Evolutionary conservation across 2,797 vertebrate genomes (phyloP).

Genomic region (Sebastes nivosus): DNA sequence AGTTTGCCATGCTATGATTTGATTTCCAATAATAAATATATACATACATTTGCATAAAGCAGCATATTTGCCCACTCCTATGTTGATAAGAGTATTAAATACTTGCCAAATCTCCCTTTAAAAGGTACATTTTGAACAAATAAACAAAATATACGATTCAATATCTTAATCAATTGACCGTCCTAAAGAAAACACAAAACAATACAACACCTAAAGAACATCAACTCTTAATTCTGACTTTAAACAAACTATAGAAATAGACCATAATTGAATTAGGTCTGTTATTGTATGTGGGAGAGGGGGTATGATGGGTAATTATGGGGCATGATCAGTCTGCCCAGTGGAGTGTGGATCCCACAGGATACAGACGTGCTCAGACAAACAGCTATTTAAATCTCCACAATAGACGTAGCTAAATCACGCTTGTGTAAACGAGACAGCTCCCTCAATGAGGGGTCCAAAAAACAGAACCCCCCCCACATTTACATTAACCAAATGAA

Average conservation of each 20-base stretch:
- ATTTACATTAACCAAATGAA: slow-evolving; percentile 6
- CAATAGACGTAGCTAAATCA: slow-evolving; percentile 49
- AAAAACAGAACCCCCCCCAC: slow-evolving; percentile 1
- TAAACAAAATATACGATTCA: fast-evolving
- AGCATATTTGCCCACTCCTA: too few species aligned
- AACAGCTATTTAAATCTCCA: slow-evolving; percentile 59
- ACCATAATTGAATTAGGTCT: slow-evolving; percentile 51
- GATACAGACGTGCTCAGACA: slow-evolving; percentile 60
- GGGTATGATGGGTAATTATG: slow-evolving; percentile 49
- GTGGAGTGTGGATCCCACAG: slow-evolving; percentile 63
- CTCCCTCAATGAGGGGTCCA: slow-evolving; percentile 21
- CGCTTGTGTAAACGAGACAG: slow-evolving; percentile 25
- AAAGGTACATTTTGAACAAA: too few species aligned
- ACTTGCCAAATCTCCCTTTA: too few species aligned
- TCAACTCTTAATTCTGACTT: slow-evolving; percentile 10
- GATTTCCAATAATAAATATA: too few species aligned
- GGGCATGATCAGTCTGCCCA: slow-evolving; percentile 57
- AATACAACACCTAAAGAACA: background rate
- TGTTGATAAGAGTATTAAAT: too few species aligned
- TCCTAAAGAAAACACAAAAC: background rate
- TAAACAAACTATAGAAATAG: slow-evolving; percentile 31
- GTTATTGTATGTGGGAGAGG: slow-evolving; percentile 24
- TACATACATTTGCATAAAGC: too few species aligned
- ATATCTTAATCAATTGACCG: background rate
- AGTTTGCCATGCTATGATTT: too few species aligned